phyloP scores from a whole-genome alignment of 2,113 vertebrate species.

The Galbula dea region DNA sequence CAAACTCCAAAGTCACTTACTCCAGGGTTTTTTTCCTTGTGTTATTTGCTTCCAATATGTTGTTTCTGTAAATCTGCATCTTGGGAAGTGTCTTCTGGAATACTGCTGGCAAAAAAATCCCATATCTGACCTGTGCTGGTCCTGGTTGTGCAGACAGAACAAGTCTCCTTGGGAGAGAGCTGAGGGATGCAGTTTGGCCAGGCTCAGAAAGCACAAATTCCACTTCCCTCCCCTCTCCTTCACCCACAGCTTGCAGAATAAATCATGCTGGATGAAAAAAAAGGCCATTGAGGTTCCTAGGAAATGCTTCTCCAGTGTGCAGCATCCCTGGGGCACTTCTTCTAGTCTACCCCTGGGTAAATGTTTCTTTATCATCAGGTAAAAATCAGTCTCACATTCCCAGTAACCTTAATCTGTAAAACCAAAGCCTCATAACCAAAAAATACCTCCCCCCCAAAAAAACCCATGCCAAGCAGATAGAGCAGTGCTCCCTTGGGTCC shows the following conservation, averaged over 20 bases:
- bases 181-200: not conserved
- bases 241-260: not conserved
- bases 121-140: not conserved
- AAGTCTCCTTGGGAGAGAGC: not conserved
- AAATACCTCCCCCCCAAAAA: too few relatives aligned
- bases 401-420: not conserved
- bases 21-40: not conserved
- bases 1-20: not conserved
- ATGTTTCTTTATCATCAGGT: not conserved
- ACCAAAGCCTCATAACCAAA: too few relatives aligned
- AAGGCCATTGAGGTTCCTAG: not conserved
- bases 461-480: not conserved
- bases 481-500: not conserved
- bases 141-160: not conserved
- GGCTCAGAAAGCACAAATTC: not conserved
- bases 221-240: not conserved
- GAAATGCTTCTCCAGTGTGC: not conserved
- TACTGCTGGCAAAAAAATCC: not conserved
- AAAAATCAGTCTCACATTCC: not conserved
- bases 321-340: not conserved
- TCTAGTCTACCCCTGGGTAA: not conserved
- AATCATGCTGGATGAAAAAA: not conserved
- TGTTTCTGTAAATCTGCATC: not conserved
- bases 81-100: not conserved
- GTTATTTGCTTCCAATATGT: not conserved